Evolutionary conservation across 2,113 vertebrate genomes (phyloP).

Genomic region (Ameiurus melas): DNA sequence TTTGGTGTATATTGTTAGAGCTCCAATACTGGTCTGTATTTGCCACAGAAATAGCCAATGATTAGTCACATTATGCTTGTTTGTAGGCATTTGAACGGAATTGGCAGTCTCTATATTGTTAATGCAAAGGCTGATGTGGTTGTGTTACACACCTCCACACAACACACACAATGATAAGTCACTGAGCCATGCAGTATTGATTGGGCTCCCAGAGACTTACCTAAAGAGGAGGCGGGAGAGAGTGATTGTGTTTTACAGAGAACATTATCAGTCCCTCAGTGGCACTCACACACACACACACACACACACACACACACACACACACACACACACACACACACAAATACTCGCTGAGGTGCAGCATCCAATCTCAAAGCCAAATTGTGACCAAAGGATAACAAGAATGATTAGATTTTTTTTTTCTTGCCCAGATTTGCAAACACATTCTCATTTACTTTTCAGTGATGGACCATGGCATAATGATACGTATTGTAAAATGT

Average conservation of each 20-base stretch:
- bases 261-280: slow-evolving; percentile 77
- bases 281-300: slow-evolving; percentile 60
- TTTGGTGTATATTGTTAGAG: background rate
- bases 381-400: slow-evolving; percentile 44
- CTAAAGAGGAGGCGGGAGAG: slow-evolving; percentile 71
- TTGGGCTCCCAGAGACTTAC: slow-evolving; percentile 73
- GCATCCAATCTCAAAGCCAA: slow-evolving; percentile 75
- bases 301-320: slow-evolving; percentile 54
- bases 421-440: slow-evolving; percentile 61
- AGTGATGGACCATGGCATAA: background rate
- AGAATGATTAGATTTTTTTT: slow-evolving; percentile 61
- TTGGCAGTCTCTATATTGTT: slow-evolving; percentile 26
- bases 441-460: slow-evolving; percentile 45
- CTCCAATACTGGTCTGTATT: background rate
- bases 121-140: slow-evolving; percentile 40
- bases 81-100: slow-evolving; percentile 13
- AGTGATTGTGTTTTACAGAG: slow-evolving; percentile 80
- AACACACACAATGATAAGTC: slow-evolving; percentile 70
- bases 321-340: slow-evolving; percentile 56
- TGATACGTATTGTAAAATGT: background rate
- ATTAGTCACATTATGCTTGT: slow-evolving; percentile 20
- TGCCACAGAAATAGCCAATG: background rate
- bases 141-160: slow-evolving; percentile 28
- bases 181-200: slow-evolving; percentile 74
- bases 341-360: slow-evolving; percentile 69